A percentile compares a stretch with the other conserved stretches of the same genome.
phyloP scores from a whole-genome alignment of 2,113 vertebrate species.

The Pristiophorus japonicus region DNA sequence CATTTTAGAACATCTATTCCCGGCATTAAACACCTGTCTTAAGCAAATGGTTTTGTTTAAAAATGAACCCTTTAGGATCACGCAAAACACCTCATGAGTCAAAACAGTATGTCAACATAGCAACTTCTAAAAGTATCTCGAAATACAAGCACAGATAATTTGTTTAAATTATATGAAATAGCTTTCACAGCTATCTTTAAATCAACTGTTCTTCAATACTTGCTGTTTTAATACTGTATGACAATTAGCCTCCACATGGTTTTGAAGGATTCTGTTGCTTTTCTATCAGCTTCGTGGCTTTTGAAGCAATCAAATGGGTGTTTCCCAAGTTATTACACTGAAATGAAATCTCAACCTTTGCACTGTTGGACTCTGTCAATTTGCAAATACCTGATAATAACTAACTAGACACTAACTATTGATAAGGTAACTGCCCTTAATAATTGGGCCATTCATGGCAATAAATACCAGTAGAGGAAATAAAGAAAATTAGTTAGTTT shows the following conservation, averaged over 20 bases:
- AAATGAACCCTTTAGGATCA: neutral
- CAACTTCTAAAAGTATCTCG: neutral
- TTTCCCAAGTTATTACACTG: neutral
- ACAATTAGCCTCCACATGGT: neutral
- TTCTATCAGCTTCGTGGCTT: neutral
- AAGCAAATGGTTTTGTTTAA: neutral
- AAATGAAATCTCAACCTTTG: neutral
- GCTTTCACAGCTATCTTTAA: neutral
- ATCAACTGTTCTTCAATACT: neutral
- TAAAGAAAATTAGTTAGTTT: neutral
- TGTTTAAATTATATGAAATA: neutral
- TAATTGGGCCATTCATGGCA: neutral
- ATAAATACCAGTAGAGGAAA: neutral
- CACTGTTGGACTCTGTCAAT: neutral
- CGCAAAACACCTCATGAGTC: neutral
- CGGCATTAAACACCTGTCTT: neutral
- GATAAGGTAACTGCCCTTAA: neutral
- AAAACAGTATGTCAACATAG: neutral
- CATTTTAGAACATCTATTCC: neutral
- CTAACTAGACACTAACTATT: neutral
- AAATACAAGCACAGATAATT: neutral
- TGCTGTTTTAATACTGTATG: neutral
- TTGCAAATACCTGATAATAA: neutral
- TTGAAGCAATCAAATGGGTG: neutral
- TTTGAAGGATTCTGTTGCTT: neutral